phyloP scores from a whole-genome alignment of 2,888 invertebrate species.

The Chouioia cunea region DNA sequence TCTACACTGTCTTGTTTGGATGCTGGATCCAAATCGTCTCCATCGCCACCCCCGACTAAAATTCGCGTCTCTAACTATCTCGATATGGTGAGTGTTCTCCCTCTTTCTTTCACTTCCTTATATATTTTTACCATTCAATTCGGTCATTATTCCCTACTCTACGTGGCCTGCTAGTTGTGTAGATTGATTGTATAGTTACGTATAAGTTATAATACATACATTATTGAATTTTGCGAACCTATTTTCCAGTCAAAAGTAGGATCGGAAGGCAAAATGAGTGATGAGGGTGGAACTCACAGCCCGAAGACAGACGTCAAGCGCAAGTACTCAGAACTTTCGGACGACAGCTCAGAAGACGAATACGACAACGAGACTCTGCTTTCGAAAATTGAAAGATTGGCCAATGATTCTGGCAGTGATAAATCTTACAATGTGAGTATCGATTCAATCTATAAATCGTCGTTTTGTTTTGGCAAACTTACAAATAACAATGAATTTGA shows the following conservation, averaged over 20 bases:
- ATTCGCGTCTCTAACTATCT: conserved; percentile 55
- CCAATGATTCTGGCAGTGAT: conserved; percentile 48
- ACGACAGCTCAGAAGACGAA: conserved; percentile 36
- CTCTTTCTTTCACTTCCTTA: conserved; percentile 3
- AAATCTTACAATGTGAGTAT: conserved; percentile 55
- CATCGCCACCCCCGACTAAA: conserved; percentile 64
- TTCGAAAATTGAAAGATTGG: conserved; percentile 54
- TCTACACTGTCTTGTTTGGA: conserved; percentile 63
- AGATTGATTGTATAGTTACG: not conserved
- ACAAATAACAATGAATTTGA: not conserved
- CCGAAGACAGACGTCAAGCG: conserved; percentile 51
- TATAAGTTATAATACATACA: not conserved
- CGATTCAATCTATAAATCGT: not conserved
- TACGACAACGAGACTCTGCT: conserved; percentile 51
- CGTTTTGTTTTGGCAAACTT: too few species aligned
- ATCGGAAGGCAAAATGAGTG: conserved; percentile 53
- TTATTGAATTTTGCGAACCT: not conserved
- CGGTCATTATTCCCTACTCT: not conserved
- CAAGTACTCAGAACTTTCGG: conserved; percentile 53
- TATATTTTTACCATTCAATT: not conserved
- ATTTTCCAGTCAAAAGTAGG: not conserved
- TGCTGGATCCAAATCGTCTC: conserved; percentile 55
- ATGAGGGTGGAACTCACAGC: conserved; percentile 51
- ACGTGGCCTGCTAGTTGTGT: not conserved
- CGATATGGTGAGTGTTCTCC: conserved; percentile 52